A percentile compares a stretch with the other conserved stretches of the same genome.
These are phyloP conservation scores for Sitta carolinensis DNA, from an alignment of 2,797 vertebrate species.

Conservation along the genomic window DNA sequence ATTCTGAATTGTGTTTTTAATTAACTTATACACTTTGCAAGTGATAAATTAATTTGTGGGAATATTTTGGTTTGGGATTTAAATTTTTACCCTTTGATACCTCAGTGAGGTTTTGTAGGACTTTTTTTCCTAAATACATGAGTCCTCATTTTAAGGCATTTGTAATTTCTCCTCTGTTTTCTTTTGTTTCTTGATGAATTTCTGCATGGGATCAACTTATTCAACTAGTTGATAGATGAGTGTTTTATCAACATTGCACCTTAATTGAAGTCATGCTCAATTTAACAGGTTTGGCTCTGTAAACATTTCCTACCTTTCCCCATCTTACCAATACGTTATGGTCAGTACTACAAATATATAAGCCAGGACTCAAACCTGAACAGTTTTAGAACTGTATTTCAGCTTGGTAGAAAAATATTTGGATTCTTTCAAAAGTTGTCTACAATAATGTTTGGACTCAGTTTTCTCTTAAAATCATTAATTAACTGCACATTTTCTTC, in stretches of 20 bases:
- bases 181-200: slow-evolving; percentile 16
- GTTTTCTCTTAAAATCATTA: not conserved
- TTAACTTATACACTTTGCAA: not conserved
- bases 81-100: not conserved
- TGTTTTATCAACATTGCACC: not conserved
- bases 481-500: slow-evolving; percentile 6
- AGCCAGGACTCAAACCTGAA: not conserved
- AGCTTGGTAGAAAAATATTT: not conserved
- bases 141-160: not conserved
- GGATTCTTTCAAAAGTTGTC: not conserved
- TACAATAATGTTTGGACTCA: not conserved
- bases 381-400: not conserved
- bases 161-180: not conserved
- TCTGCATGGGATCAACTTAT: not conserved
- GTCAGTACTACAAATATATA: not conserved
- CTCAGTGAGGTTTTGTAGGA: not conserved
- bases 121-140: not conserved
- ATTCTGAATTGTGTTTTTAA: not conserved
- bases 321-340: not conserved
- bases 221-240: not conserved
- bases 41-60: not conserved
- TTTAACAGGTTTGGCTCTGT: not conserved
- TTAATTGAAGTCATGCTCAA: not conserved
- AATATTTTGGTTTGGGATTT: not conserved
- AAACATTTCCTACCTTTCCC: not conserved